These are phyloP conservation scores for Drosophila azteca DNA, from an alignment of 1,140 invertebrate genomes.

Conservation along the genomic window DNA sequence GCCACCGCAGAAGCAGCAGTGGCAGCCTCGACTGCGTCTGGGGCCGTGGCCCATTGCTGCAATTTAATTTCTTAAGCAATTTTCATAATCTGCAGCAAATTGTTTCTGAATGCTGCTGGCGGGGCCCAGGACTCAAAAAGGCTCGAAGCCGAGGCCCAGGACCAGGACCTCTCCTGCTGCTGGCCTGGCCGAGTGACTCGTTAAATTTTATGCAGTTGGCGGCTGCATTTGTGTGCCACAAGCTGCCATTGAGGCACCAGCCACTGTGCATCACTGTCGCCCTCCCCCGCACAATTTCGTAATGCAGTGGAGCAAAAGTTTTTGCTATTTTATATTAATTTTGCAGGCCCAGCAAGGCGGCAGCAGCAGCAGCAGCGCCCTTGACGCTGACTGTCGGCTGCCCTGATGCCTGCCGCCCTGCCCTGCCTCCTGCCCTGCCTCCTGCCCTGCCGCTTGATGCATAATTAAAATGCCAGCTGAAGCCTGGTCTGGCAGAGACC, in stretches of 20 bases:
- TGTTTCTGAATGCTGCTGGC: constrained; percentile 81
- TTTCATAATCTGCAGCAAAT: constrained; percentile 83
- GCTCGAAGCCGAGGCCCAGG: neutral
- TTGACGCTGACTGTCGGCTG: constrained; percentile 38
- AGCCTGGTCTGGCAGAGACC: constrained; percentile 29
- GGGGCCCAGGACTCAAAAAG: constrained; percentile 18
- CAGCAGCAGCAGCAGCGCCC: constrained; percentile 32
- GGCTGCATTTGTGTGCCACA: constrained; percentile 65
- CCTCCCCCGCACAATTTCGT: constrained; percentile 41
- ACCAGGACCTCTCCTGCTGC: neutral
- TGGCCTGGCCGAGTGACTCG: constrained; percentile 41
- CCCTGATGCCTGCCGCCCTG: constrained; percentile 5
- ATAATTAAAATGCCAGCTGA: constrained; percentile 76
- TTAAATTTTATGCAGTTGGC: constrained; percentile 78
- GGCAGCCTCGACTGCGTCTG: constrained; percentile 7
- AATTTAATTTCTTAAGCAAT: constrained; percentile 83
- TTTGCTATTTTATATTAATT: constrained; percentile 77
- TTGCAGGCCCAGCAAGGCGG: constrained; percentile 42
- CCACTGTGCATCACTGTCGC: neutral
- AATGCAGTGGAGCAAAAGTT: constrained; percentile 68
- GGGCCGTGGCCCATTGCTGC: constrained; percentile 60
- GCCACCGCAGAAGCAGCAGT: too few relatives aligned
- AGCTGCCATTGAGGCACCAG: constrained; percentile 36
- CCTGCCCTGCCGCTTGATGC: constrained; percentile 42
- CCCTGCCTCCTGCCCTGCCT: constrained; percentile 5